Conservation (phyloP, 2,113 vertebrate genomes). For the Tragelaphus scriptus region DNA sequence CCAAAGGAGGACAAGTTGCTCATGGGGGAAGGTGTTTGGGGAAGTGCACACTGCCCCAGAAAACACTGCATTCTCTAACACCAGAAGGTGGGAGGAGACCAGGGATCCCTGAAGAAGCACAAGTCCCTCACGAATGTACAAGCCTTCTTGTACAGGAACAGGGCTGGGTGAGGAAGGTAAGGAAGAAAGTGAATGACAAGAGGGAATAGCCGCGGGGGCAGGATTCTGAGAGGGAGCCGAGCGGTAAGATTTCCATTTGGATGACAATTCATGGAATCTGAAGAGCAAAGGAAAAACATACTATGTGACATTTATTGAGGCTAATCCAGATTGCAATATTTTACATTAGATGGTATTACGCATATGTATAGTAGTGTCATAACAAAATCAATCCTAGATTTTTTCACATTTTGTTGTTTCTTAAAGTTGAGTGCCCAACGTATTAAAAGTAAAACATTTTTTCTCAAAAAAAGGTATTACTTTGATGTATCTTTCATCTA, state of each 20-base stretch:
- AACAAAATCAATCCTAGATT: background rate
- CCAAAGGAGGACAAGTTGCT: background rate
- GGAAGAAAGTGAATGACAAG: background rate
- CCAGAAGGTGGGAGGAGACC: background rate
- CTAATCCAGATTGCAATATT: background rate
- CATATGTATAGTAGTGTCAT: background rate
- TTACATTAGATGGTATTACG: background rate
- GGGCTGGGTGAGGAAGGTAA: too few relatives aligned
- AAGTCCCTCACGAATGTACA: background rate
- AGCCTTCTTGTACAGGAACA: background rate
- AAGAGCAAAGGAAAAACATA: background rate
- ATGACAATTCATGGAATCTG: background rate
- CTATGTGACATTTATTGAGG: background rate
- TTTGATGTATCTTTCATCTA: background rate
- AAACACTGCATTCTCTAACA: background rate
- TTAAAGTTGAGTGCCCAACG: background rate
- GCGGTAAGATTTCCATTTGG: background rate
- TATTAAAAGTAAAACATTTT: background rate
- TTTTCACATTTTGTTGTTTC: background rate
- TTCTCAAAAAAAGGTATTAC: background rate
- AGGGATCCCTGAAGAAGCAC: background rate
- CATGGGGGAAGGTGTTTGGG: background rate
- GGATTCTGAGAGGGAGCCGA: background rate
- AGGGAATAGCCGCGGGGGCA: background rate
- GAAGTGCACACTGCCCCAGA: background rate